Conservation (phyloP, 2,113 vertebrate species). For the Trematomus loennbergii region DNA sequence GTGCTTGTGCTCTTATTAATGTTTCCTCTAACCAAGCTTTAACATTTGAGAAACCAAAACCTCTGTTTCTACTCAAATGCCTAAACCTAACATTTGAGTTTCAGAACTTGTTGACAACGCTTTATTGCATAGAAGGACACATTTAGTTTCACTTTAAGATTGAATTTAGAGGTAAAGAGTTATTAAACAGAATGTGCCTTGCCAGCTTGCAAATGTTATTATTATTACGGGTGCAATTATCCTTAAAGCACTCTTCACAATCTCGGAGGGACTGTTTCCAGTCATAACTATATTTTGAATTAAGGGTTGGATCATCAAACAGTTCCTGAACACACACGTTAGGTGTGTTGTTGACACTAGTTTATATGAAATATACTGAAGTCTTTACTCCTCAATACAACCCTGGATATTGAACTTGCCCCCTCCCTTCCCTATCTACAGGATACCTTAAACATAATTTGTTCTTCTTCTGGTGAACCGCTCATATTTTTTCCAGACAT, state of each 20-base stretch:
- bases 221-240: background rate
- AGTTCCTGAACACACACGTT: background rate
- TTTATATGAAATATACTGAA: conserved; percentile 1
- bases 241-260: background rate
- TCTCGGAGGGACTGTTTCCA: background rate
- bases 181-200: too few relatives aligned
- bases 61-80: background rate
- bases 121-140: too few relatives aligned
- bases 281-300: background rate
- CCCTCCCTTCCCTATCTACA: background rate
- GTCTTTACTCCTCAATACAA: background rate
- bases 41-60: background rate
- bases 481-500: conserved; percentile 23
- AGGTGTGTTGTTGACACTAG: background rate
- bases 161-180: too few relatives aligned
- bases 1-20: background rate
- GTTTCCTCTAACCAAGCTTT: background rate
- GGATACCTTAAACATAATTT: conserved; percentile 23
- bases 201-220: background rate
- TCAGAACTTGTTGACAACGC: background rate
- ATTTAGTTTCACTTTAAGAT: too few relatives aligned
- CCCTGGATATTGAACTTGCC: background rate
- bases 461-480: conserved; percentile 22
- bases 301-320: background rate
- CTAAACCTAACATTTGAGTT: background rate